These are phyloP conservation scores for Eutrigla gurnardus DNA, from an alignment of 2,797 vertebrate species.

Conservation along the genomic window DNA sequence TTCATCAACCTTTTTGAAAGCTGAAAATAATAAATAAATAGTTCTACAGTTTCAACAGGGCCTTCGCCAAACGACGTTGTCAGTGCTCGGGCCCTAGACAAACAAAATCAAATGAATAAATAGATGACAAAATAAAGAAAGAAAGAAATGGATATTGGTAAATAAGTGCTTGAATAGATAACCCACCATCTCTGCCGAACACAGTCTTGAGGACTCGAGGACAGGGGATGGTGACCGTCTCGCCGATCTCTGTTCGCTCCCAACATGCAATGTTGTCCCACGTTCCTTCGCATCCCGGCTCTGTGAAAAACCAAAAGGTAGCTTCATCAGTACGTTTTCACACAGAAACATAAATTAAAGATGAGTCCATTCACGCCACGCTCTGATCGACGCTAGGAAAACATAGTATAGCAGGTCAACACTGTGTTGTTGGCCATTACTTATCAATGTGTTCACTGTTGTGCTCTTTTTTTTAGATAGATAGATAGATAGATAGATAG, in stretches of 20 bases:
- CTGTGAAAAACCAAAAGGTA: conserved; percentile 42
- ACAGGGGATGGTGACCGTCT: conserved; percentile 89
- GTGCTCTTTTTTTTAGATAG: background rate
- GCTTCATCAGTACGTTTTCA: accelerated
- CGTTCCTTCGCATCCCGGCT: conserved; percentile 83
- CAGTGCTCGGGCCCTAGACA: too few species aligned
- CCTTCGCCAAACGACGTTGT: too few species aligned
- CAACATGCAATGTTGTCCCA: conserved; percentile 95
- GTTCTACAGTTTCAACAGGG: too few species aligned
- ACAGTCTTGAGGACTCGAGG: conserved; percentile 85
- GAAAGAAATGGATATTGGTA: background rate
- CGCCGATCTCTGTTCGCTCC: conserved; percentile 84
- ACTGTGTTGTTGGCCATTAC: too few species aligned
- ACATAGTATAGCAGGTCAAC: too few species aligned
- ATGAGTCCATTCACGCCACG: background rate
- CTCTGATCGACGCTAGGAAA: background rate
- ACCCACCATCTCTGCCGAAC: conserved; percentile 85
- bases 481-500: too few species aligned
- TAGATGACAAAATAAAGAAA: background rate
- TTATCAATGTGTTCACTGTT: too few species aligned
- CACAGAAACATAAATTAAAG: background rate
- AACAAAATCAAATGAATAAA: background rate
- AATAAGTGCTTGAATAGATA: background rate
- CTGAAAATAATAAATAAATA: background rate
- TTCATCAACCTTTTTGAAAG: background rate